Percentiles rank a stretch among this genome's conserved stretches.
Evolutionary conservation across 1,140 invertebrate species (phyloP).

Genomic region (Eciton burchellii): DNA sequence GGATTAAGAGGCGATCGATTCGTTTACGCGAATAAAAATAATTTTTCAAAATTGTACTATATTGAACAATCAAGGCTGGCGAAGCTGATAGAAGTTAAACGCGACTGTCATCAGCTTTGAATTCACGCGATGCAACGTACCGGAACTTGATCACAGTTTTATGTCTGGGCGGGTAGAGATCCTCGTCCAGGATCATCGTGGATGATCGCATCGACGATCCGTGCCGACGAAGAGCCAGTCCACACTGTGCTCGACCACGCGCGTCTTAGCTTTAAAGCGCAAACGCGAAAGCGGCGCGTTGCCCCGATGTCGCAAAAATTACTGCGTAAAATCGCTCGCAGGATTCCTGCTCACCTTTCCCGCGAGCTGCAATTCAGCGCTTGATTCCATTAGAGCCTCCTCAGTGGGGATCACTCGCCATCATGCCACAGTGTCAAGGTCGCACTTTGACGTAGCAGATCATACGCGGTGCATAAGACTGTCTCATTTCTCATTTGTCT

Average conservation of each 20-base stretch:
- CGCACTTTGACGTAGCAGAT: conserved; percentile 51
- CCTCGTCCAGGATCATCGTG: conserved; percentile 76
- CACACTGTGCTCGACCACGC: neutral
- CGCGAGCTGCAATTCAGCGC: conserved; percentile 54
- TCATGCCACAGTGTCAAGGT: conserved; percentile 64
- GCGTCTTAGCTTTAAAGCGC: neutral
- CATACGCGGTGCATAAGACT: neutral
- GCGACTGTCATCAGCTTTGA: neutral
- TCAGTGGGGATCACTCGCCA: conserved; percentile 45
- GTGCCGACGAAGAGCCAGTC: neutral
- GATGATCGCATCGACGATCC: neutral
- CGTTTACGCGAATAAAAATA: neutral
- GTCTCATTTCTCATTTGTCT: neutral
- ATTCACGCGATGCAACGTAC: conserved; percentile 65
- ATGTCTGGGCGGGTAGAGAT: conserved; percentile 79
- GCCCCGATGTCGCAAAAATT: conserved; percentile 76
- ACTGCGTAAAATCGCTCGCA: conserved; percentile 79
- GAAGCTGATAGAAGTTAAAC: neutral
- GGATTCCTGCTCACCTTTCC: conserved; percentile 65
- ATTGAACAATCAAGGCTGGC: neutral
- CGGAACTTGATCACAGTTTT: conserved; percentile 79
- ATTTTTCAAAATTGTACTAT: neutral
- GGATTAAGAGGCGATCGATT: neutral
- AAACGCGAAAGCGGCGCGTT: conserved; percentile 38
- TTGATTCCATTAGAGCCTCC: conserved; percentile 15